Conservation (phyloP, 2,797 vertebrate genomes). For the Nothura maculosa region DNA sequence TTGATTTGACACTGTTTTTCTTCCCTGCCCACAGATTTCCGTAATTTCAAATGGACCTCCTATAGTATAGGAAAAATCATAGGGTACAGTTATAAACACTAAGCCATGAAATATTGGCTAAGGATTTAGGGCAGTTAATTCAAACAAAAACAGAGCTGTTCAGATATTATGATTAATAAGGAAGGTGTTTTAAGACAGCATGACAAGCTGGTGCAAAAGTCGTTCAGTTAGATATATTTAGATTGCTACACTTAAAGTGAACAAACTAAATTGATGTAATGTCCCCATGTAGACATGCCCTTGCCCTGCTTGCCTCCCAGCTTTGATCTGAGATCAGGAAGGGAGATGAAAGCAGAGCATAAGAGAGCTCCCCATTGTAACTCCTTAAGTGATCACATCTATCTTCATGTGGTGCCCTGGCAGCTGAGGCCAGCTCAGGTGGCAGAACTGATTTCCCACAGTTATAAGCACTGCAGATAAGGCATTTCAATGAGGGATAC, state of each 20-base stretch:
- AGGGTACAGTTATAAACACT: neutral
- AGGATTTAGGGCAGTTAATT: neutral
- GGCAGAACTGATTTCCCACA: slow-evolving; percentile 52
- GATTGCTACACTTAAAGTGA: slow-evolving; percentile 27
- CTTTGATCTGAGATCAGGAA: slow-evolving; percentile 55
- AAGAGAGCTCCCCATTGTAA: slow-evolving; percentile 61
- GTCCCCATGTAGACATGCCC: slow-evolving; percentile 8
- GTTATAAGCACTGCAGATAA: neutral
- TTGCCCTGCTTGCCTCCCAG: slow-evolving; percentile 35
- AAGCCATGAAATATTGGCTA: neutral
- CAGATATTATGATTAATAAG: slow-evolving; percentile 42
- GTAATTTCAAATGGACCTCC: neutral
- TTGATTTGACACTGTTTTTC: neutral
- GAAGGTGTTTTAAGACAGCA: slow-evolving; percentile 16
- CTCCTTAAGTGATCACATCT: slow-evolving; percentile 53
- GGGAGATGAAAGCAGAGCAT: slow-evolving; percentile 39
- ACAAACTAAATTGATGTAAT: slow-evolving; percentile 49
- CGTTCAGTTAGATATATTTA: slow-evolving; percentile 18
- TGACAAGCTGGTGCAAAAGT: neutral
- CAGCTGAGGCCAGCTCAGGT: slow-evolving; percentile 63
- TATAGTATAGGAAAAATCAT: neutral
- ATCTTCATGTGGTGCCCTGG: slow-evolving; percentile 33
- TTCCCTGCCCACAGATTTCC: neutral
- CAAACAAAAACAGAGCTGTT: neutral
- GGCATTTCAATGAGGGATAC: slow-evolving; percentile 46